These are phyloP conservation scores for Hydrocynus forskahlii DNA, from an alignment of 2,797 vertebrate species.

Conservation along the genomic window DNA sequence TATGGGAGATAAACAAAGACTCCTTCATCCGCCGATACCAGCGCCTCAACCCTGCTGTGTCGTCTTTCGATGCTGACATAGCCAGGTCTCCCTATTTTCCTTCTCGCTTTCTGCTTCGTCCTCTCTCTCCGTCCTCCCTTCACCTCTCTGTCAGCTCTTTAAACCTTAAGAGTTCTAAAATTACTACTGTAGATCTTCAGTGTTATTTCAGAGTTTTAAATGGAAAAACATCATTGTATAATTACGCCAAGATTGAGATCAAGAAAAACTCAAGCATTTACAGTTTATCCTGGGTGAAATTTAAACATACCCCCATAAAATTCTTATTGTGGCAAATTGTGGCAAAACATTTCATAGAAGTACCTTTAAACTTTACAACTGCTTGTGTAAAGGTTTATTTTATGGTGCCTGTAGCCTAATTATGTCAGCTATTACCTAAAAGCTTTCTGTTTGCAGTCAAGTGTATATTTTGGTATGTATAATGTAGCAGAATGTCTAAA, in stretches of 20 bases:
- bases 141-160: background rate
- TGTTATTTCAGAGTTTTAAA: background rate
- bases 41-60: slow-evolving; percentile 82
- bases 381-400: no score
- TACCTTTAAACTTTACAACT: no score
- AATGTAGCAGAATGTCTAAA: no score
- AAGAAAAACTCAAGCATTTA: background rate
- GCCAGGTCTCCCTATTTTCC: slow-evolving; percentile 71
- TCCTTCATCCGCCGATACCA: slow-evolving; percentile 84
- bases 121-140: background rate
- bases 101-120: background rate
- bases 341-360: no score
- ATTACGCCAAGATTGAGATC: background rate
- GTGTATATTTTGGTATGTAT: no score
- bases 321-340: no score
- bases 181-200: no score
- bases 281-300: no score
- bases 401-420: no score
- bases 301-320: no score
- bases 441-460: no score
- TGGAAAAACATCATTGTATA: background rate
- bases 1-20: slow-evolving; percentile 91
- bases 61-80: slow-evolving; percentile 87
- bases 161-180: background rate
- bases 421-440: no score